Evolutionary conservation across 1,140 invertebrate species (phyloP), one percentile per base, ranked within the genome.

Genomic region (Hesperophylax magnus): DNA sequence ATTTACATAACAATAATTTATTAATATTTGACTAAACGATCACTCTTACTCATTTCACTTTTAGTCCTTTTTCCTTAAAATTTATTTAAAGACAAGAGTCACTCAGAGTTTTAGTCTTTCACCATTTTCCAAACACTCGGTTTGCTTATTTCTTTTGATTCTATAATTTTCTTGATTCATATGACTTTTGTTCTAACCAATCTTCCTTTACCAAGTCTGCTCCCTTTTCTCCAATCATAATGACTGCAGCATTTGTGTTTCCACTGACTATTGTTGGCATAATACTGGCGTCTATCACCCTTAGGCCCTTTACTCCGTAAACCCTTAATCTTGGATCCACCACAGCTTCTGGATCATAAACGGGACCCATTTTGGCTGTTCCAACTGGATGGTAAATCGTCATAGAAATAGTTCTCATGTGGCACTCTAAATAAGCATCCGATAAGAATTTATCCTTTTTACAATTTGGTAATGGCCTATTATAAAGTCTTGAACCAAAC

Each of bases 361-460:
- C 91, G 0, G 94, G 94, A 17, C 90, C 91, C 91, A 92, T 92
- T 82, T 88, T 89, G 77, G 88, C 90, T 15, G 91, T 91, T 7
- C 90, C 89, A 0, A 85, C 85, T 20, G 90, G 89, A 85, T 91
- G 89, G 85, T 97, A 97, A 63, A 97, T 96, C 0, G 96, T 96
- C 81, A 95, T 95, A 0, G 95, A 96, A 80, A 96, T 96, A 84
- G 96, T 95, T 71, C 94, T 90, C 3, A 95, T 89, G 60, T 93
- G 92, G 84, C 96, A 97, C 84, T 95, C 95, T 95, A 96, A 97
- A 86, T 97, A 97, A 54, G 94, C 93, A 84, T 97, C 96, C 1
- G 93, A 94, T 85, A 96, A 96, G 3, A 92, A 85, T 0, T 92
- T 89, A 75, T 92, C 92, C 15, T 92, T 91, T 61, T 94, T 91